Conservation (phyloP, 1,140 invertebrate genomes). For the Pachypsylla venusta region DNA sequence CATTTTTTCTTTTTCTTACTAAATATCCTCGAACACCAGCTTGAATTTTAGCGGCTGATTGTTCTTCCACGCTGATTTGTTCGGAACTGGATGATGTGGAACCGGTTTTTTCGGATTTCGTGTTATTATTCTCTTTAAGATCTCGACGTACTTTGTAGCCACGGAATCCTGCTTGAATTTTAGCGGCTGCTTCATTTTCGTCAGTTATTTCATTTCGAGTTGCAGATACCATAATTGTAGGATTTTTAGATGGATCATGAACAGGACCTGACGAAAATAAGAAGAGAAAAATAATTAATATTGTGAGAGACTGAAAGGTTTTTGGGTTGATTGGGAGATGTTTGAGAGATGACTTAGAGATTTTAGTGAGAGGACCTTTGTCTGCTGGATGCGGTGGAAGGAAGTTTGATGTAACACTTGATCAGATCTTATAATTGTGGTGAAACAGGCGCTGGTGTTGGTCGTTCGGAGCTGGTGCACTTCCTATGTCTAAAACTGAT, state of each 20-base stretch:
- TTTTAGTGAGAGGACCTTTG: no score
- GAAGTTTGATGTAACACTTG: no score
- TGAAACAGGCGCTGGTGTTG: no score
- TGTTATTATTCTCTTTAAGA: slow-evolving; percentile 32
- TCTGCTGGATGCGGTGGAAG: no score
- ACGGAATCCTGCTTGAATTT: slow-evolving; percentile 56
- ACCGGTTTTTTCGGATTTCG: not conserved
- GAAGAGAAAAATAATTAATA: no score
- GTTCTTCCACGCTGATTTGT: not conserved
- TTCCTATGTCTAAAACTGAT: no score
- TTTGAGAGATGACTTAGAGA: no score
- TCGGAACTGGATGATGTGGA: slow-evolving; percentile 1
- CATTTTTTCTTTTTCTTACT: slow-evolving; percentile 42
- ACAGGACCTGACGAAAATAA: no score
- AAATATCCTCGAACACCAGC: slow-evolving; percentile 53
- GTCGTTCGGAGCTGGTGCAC: no score
- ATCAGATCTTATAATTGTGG: no score
- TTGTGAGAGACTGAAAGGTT: no score
- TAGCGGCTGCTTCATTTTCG: slow-evolving; percentile 42
- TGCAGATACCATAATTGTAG: slow-evolving; percentile 5
- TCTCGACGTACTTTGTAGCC: slow-evolving; percentile 52
- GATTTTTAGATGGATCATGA: not conserved
- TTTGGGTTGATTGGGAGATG: no score
- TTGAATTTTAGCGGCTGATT: slow-evolving; percentile 46
- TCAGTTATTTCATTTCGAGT: slow-evolving; percentile 24